Conservation (phyloP, 2,888 invertebrate species). For the Blera fallax region DNA sequence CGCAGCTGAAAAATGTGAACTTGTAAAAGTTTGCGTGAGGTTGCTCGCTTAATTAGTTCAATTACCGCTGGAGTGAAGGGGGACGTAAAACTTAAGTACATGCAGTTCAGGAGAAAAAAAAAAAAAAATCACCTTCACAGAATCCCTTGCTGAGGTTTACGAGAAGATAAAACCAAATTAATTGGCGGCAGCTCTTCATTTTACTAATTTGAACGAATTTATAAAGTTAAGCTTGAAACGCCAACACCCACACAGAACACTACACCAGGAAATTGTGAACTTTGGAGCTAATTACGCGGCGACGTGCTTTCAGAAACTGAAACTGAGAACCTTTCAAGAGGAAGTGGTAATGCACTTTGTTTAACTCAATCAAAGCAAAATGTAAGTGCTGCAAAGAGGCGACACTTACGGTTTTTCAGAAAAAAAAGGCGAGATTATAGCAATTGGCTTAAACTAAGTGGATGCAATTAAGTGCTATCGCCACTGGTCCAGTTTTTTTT, state of each 20-base stretch:
- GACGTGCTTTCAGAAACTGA: constrained; percentile 26
- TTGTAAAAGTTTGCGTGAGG: constrained; percentile 8
- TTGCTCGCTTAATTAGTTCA: constrained; percentile 41
- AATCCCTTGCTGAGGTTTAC: constrained; percentile 36
- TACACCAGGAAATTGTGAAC: constrained; percentile 2
- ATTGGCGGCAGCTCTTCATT: constrained; percentile 51
- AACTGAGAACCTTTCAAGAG: neutral
- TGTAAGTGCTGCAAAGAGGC: neutral
- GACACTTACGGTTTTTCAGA: neutral
- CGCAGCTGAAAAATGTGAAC: constrained; percentile 6
- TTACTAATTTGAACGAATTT: constrained; percentile 50
- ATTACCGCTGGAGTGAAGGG: neutral
- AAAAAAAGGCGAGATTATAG: neutral
- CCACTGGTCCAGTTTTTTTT: neutral
- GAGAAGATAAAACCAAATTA: constrained; percentile 47
- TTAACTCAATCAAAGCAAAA: neutral
- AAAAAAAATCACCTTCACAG: constrained; percentile 41
- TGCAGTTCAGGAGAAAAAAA: neutral
- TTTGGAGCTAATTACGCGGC: constrained; percentile 19
- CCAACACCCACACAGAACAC: constrained; percentile 10
- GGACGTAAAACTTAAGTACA: neutral
- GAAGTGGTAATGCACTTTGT: neutral
- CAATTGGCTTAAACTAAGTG: neutral
- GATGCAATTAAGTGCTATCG: constrained; percentile 4
- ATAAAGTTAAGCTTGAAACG: neutral